phyloP scores from a whole-genome alignment of 2,113 vertebrate genomes.

The Panthera leo region DNA sequence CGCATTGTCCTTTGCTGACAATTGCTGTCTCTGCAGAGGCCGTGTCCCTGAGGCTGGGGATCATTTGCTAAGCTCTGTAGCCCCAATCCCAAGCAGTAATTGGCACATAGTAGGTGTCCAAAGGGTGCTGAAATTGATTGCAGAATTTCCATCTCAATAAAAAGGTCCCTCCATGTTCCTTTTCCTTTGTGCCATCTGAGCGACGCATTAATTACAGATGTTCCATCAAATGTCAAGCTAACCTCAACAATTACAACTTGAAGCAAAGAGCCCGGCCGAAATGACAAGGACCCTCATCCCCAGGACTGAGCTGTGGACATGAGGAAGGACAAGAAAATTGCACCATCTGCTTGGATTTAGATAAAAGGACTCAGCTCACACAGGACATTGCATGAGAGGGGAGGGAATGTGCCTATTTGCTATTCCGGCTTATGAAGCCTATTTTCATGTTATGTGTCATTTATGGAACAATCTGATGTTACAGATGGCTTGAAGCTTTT shows the following conservation, averaged over 20 bases:
- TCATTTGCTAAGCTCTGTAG: not conserved
- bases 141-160: constrained; percentile 47
- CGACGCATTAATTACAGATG: constrained; percentile 28
- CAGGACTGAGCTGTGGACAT: not conserved
- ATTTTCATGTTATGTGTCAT: constrained; percentile 84
- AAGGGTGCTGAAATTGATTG: not conserved
- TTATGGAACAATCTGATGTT: constrained; percentile 79
- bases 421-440: constrained; percentile 80
- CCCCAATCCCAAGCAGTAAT: not conserved
- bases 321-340: constrained; percentile 52
- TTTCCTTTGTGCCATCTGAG: not conserved
- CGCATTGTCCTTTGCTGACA: not conserved
- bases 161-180: not conserved
- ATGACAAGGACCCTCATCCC: constrained; percentile 7
- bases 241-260: constrained; percentile 47
- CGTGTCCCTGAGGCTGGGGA: not conserved
- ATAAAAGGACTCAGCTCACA: not conserved
- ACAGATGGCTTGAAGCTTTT: constrained; percentile 76
- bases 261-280: constrained; percentile 21
- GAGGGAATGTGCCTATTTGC: constrained; percentile 63
- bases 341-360: constrained; percentile 21
- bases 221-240: constrained; percentile 42
- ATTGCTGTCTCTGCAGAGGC: not conserved
- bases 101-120: not conserved
- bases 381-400: not conserved